Evolutionary conservation across 2,888 invertebrate genomes (phyloP), one percentile per base, ranked within the genome.

Genomic region (Drosophila sordidula): DNA sequence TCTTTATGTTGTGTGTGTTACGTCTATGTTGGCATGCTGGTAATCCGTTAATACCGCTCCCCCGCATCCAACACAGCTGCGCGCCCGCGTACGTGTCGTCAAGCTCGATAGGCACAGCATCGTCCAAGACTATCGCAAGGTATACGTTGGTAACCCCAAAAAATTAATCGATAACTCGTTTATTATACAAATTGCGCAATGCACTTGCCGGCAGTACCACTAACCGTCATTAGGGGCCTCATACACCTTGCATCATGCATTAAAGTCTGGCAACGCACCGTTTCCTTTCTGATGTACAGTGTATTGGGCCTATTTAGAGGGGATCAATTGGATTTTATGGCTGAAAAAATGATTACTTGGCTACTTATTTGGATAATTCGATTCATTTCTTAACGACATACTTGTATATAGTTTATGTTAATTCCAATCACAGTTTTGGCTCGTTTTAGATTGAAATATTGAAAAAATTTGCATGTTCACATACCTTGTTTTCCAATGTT

Each of bases 111-210:
- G 41, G 46, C 78, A 71, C 66, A 72, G 78, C 74, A 85, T 85
- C 72, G 59, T 57, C 71, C 65, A 61, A 61, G 86, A 85, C 55
- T 87, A 82, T 80, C 68, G 80, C 67, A 80, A 85, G 84, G 84
- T 85, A 57, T 36, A 38, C 16, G 14, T 18, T 16, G 9, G n/a
- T 4, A 64, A 39, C 34, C 34, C 32, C 18, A 8, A 70, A 70
- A 52, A 36, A 34, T 34, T 52, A 46, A 56, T 9, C 26, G 47
- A 26, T 56, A 36, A 39, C 18, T 6, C 41, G 4, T 32, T 8
- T 44, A 59, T 26, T 25, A 39, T 25, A 26, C 22, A 63, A 41
- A 42, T 36, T 42, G 25, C 25, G 16, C 25, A 56, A 42, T 32
- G 52, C 41, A 57, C 29, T 49, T 29, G 49, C 34, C 34, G 12